Conservation (phyloP, 2,888 invertebrate genomes). For the Podotricha telesiphe region DNA sequence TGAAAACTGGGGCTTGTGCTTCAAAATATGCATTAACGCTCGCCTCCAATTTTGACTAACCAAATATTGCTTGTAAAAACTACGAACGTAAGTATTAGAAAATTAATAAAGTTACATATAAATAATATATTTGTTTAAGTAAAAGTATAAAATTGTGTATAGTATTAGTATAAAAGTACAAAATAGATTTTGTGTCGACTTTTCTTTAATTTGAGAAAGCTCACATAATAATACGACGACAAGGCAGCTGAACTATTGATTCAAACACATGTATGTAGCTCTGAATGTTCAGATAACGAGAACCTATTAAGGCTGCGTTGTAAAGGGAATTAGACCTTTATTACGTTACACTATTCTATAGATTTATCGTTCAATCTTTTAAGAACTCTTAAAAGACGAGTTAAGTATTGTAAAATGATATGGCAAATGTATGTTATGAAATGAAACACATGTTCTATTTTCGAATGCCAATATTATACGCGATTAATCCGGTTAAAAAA, state of each 20-base stretch:
- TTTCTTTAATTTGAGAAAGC: not conserved
- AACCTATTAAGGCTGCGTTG: constrained; percentile 20
- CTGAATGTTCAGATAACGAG: constrained; percentile 24
- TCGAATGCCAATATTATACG: no score
- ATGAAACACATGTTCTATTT: no score
- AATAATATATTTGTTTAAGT: no score
- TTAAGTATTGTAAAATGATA: not conserved
- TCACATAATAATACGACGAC: not conserved
- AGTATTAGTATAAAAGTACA: no score
- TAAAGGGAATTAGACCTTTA: constrained; percentile 24
- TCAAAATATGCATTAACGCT: no score
- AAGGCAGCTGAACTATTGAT: not conserved
- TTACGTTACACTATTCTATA: constrained; percentile 22
- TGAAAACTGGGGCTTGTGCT: no score
- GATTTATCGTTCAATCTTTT: constrained; percentile 17
- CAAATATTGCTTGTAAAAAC: no score
- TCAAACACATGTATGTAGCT: not conserved
- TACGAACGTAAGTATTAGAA: no score
- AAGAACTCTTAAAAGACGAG: not conserved
- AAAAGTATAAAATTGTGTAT: no score
- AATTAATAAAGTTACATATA: no score
- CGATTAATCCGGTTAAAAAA: no score
- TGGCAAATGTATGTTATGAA: not conserved
- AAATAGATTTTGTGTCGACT: not conserved
- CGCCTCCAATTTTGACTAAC: no score